Conservation (phyloP, 2,888 invertebrate genomes). For the Hetaerina titia region DNA sequence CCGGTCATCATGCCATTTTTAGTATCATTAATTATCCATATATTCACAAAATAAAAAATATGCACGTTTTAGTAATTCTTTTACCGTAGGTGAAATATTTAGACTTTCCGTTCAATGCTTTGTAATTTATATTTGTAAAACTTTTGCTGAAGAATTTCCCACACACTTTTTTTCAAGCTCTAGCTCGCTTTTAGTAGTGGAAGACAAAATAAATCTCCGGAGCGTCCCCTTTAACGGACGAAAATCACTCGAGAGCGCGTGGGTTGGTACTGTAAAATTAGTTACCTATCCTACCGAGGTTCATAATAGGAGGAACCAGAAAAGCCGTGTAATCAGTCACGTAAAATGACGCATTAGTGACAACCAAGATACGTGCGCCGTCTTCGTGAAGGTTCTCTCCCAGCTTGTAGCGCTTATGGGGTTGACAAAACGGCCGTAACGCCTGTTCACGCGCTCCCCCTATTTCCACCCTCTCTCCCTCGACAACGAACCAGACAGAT, state of each 20-base stretch:
- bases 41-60: no score
- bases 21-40: no score
- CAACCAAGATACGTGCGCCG: neutral
- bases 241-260: neutral
- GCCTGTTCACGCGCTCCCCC: neutral
- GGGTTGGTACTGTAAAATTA: neutral
- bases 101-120: no score
- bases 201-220: neutral
- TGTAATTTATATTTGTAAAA: no score
- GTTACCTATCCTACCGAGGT: neutral
- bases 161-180: neutral
- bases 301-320: neutral
- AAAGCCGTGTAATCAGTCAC: constrained; percentile 19
- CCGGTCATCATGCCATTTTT: no score
- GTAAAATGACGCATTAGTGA: constrained; percentile 39
- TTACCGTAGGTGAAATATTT: no score
- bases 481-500: neutral
- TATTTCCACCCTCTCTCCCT: neutral
- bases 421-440: neutral
- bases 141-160: no score
- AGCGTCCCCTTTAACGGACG: neutral
- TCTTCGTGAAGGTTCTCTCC: neutral
- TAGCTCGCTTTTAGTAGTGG: neutral
- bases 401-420: neutral
- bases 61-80: no score